Evolutionary conservation across 2,797 vertebrate species (phyloP).

Genomic region (Tolypeutes matacus): DNA sequence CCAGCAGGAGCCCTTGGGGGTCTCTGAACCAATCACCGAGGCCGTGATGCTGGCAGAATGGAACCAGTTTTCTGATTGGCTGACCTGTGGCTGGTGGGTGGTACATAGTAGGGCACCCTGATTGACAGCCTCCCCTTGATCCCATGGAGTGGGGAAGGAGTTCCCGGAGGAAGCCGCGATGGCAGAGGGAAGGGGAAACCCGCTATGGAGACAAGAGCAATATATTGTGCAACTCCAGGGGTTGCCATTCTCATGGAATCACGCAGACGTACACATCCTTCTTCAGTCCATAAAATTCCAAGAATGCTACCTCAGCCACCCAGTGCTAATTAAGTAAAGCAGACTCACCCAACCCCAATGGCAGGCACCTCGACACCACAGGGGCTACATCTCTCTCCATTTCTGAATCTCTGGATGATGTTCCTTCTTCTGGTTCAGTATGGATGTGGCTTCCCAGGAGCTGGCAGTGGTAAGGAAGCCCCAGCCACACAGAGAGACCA

Average conservation of each 20-base stretch:
- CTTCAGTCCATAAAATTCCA: not conserved
- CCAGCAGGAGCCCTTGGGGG: not conserved
- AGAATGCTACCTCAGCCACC: not conserved
- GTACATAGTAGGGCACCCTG: not conserved
- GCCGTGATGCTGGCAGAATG: not conserved
- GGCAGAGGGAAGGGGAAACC: not conserved
- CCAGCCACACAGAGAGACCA: not conserved
- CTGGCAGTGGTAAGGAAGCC: not conserved
- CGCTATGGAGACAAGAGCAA: not conserved
- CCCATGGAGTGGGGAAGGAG: not conserved
- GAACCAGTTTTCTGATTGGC: conserved; percentile 17
- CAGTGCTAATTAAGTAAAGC: not conserved
- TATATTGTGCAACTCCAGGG: too few relatives aligned
- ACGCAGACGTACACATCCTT: not conserved
- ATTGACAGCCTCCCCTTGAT: not conserved
- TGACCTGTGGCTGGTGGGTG: not conserved
- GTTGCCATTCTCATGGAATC: accelerated
- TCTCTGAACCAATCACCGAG: conserved; percentile 31
- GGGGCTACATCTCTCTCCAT: not conserved
- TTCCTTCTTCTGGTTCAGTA: not conserved
- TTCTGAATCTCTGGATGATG: not conserved
- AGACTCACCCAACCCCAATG: not conserved
- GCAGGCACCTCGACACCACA: not conserved
- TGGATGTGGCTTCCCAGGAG: not conserved
- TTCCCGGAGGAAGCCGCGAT: not conserved